These are phyloP conservation scores for Chrysotoxum bicinctum DNA, from an alignment of 2,888 invertebrate species.

Conservation along the genomic window DNA sequence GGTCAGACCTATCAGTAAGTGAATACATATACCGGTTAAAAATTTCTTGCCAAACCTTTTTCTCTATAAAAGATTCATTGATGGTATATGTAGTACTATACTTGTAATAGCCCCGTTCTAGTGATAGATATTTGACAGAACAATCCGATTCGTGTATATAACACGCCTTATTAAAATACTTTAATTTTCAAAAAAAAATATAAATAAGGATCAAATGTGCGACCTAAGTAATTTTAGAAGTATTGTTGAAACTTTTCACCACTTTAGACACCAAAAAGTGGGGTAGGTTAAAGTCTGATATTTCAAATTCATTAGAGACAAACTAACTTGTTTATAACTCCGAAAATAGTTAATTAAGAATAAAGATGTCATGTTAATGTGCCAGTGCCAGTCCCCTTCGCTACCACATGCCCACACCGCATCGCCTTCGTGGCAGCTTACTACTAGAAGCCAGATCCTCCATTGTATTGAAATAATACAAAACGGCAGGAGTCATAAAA, in stretches of 20 bases:
- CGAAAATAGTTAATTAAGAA: slow-evolving; percentile 63
- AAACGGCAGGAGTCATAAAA: slow-evolving; percentile 52
- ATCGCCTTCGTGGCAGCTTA: too few relatives aligned
- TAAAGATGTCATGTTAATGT: slow-evolving; percentile 49
- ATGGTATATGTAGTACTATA: too few relatives aligned
- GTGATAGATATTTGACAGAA: too few relatives aligned
- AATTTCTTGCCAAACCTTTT: too few relatives aligned
- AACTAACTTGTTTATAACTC: slow-evolving; percentile 36
- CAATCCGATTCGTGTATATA: too few relatives aligned
- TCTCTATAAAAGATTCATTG: too few relatives aligned
- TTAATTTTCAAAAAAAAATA: too few relatives aligned
- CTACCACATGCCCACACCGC: not conserved
- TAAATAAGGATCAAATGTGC: too few relatives aligned
- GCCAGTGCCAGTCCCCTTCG: not conserved
- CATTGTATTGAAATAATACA: slow-evolving; percentile 52
- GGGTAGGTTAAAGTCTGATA: not conserved
- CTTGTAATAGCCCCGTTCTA: too few relatives aligned
- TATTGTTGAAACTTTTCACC: not conserved
- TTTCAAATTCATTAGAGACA: not conserved
- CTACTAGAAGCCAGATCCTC: not conserved
- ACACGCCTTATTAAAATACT: too few relatives aligned
- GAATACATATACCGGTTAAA: too few relatives aligned
- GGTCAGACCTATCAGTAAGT: too few relatives aligned
- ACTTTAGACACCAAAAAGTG: not conserved
- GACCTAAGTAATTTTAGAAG: not conserved